A percentile compares a stretch with the other conserved stretches of the same genome.
Evolutionary conservation across 2,888 invertebrate species (phyloP).

Genomic region (Drosophila niveifrons): DNA sequence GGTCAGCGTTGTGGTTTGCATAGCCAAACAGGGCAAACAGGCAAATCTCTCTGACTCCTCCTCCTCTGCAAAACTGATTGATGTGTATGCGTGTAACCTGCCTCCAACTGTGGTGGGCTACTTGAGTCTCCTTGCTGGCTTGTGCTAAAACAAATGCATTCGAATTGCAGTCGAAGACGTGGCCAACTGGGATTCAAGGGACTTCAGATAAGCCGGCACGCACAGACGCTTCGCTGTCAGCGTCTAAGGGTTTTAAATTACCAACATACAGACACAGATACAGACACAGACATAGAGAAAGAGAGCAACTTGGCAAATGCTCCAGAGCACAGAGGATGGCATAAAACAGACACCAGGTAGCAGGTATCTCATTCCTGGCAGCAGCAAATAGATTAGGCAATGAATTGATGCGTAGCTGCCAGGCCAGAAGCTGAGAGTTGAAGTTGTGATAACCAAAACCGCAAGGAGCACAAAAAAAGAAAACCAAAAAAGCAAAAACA

Average conservation of each 20-base stretch:
- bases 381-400: constrained; percentile 79
- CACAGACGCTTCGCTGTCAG: constrained; percentile 77
- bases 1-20: constrained; percentile 79
- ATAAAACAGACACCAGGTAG: constrained; percentile 40
- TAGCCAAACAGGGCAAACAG: constrained; percentile 72
- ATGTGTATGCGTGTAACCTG: constrained; percentile 70
- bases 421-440: constrained; percentile 72
- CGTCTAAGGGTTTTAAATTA: constrained; percentile 76
- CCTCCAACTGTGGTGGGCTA: constrained; percentile 19
- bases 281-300: neutral
- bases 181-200: constrained; percentile 55
- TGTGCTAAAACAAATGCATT: constrained; percentile 70
- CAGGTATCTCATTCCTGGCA: constrained; percentile 18
- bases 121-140: constrained; percentile 1
- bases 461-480: constrained; percentile 46
- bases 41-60: constrained; percentile 22
- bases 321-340: constrained; percentile 5
- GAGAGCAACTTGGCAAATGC: constrained; percentile 37
- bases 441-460: constrained; percentile 77
- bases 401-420: constrained; percentile 80
- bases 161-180: constrained; percentile 67
- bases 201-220: constrained; percentile 71
- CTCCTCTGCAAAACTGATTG: constrained; percentile 62
- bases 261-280: constrained; percentile 27
- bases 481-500: no score